A percentile compares a stretch with the other conserved stretches of the same genome.
These are phyloP conservation scores for Clarias gariepinus DNA, from an alignment of 2,113 vertebrate genomes.

Conservation along the genomic window DNA sequence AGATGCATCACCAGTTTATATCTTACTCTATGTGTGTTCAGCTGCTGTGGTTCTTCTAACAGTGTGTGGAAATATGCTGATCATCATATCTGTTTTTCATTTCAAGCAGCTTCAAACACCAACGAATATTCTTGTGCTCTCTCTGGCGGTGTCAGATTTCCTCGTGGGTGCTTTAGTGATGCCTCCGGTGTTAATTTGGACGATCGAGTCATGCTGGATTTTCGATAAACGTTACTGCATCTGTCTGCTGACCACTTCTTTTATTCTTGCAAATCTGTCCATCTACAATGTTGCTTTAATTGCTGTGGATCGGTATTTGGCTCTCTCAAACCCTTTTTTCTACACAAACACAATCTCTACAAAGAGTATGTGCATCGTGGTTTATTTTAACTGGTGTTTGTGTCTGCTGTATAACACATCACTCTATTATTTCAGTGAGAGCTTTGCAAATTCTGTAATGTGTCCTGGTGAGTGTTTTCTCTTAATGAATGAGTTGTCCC, in stretches of 20 bases:
- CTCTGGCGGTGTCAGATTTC: constrained; percentile 31
- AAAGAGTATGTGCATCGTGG: background rate
- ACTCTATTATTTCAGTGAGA: background rate
- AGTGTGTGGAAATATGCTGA: constrained; percentile 42
- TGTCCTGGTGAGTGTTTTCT: background rate
- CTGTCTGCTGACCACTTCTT: background rate
- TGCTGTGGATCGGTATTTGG: constrained; percentile 45
- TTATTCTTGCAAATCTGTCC: background rate
- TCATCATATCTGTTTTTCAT: constrained; percentile 44
- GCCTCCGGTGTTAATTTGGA: background rate
- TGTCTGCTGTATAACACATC: background rate
- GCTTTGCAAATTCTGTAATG: background rate
- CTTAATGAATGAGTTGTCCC: background rate
- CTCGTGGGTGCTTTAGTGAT: constrained; percentile 42
- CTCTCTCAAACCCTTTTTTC: constrained; percentile 35
- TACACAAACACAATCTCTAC: constrained; percentile 31
- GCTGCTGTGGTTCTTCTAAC: background rate
- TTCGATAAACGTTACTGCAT: background rate
- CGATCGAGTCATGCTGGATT: background rate
- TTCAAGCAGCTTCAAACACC: constrained; percentile 51
- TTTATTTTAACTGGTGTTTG: background rate
- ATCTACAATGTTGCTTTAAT: background rate
- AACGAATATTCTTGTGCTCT: constrained; percentile 43
- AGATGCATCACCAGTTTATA: background rate
- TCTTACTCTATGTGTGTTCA: constrained; percentile 56